Base-by-base conservation (phyloP, 2,797 vertebrate species). In the Paratrypauchen microcephalus region DNA sequence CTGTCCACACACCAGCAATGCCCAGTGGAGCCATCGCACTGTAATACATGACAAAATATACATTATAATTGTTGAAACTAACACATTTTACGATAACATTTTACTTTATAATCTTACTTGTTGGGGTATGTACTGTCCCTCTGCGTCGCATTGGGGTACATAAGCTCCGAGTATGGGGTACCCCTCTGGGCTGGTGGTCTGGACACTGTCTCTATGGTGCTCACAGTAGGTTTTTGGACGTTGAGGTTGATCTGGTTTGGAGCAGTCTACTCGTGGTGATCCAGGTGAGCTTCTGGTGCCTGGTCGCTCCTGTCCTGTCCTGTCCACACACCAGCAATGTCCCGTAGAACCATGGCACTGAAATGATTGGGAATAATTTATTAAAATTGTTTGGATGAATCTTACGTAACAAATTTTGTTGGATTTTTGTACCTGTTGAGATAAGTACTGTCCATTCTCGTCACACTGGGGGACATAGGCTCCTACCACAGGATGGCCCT, bases 1-100 rank as follows among this genome's bases (percentile, higher is more conserved):
- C 15, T 69, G 4, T 94, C 88, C 78, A 96, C 95, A 0, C 95
- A 96, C 94, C 95, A 96, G 81, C 95, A 96, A 72, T 94, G 72
- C 66, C 95, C 95, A 0, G 91, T 90, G 73, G 93, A 91, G 9
- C 91, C 4, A 0, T 94, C 93, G 73, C 95, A 96, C 87, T 96
- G 50, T 0, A 39, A 61, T 1, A 58, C 61, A 61, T 0, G 21
- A 41, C 0, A 45, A 15, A 11, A 39, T 15, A n/a, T 18, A 36
- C 32, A 36, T 36, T 36, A 36, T 5, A 32, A 1, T 11, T 58
- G 19, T 19, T 16, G 8, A 4, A 21, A 30, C 26, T 0, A 28
- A 23, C 19, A 18, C 7, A 60, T 60, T 36, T 59, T 59, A 3
- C n/a, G 0, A 5, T 32, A 28, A 30, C 1, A 15, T 16, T 30